Evolutionary conservation across 2,888 invertebrate species (phyloP).

Genomic region (Brachyopa scutellaris): DNA sequence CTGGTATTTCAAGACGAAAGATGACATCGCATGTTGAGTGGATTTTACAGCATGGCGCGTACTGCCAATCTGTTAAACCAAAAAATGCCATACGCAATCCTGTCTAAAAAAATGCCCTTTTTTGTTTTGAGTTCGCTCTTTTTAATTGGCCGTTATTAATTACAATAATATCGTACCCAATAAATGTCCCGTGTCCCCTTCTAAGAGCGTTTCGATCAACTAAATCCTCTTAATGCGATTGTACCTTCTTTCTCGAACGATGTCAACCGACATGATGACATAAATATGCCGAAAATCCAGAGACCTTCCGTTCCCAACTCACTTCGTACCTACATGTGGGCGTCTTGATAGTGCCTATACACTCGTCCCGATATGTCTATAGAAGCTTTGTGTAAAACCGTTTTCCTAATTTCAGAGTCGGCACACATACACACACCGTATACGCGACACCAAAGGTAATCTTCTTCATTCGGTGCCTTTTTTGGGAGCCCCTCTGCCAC

Average conservation of each 20-base stretch:
- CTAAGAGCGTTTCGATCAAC: slow-evolving; percentile 45
- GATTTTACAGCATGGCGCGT: no score
- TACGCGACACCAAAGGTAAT: slow-evolving; percentile 22
- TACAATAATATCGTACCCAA: slow-evolving; percentile 60
- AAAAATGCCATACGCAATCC: no score
- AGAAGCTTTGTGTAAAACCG: slow-evolving; percentile 43
- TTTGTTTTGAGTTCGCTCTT: no score
- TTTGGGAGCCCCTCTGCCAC: not conserved
- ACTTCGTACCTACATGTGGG: slow-evolving; percentile 35
- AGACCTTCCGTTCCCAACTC: slow-evolving; percentile 13
- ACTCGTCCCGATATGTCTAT: no score
- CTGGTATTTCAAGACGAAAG: no score
- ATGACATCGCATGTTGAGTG: no score
- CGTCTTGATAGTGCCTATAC: slow-evolving; percentile 21
- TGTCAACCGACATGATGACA: slow-evolving; percentile 39
- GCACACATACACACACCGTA: slow-evolving; percentile 24
- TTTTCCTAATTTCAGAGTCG: slow-evolving; percentile 58
- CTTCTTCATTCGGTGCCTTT: not conserved
- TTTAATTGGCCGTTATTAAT: slow-evolving; percentile 68
- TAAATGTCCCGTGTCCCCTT: slow-evolving; percentile 50
- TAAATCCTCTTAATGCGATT: slow-evolving; percentile 66
- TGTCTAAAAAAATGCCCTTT: no score
- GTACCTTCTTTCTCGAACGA: slow-evolving; percentile 43
- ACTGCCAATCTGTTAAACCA: no score
- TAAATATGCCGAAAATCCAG: slow-evolving; percentile 25